Evolutionary conservation across 1,140 invertebrate genomes (phyloP).

Genomic region (Delia radicum): DNA sequence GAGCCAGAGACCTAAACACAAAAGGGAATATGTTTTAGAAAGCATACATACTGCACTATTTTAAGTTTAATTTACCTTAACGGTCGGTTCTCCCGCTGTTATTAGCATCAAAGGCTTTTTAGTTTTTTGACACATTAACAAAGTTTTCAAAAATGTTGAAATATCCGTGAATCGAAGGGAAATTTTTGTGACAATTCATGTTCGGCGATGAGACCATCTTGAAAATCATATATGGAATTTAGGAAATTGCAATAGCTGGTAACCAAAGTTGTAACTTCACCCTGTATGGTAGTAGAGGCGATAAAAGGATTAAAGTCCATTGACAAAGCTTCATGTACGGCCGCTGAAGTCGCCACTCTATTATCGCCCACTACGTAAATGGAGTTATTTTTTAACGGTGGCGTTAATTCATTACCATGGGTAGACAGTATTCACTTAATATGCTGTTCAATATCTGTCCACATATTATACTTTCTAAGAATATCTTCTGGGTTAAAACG

Average conservation of each 20-base stretch:
- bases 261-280: slow-evolving; percentile 63
- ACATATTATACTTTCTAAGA: slow-evolving; percentile 69
- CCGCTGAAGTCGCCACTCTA: slow-evolving; percentile 67
- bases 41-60: too few relatives aligned
- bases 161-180: slow-evolving; percentile 26
- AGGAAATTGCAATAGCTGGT: slow-evolving; percentile 38
- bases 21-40: not conserved
- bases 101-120: slow-evolving; percentile 65
- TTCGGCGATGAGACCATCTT: slow-evolving; percentile 26
- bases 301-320: slow-evolving; percentile 64
- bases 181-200: slow-evolving; percentile 11
- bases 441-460: slow-evolving; percentile 56
- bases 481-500: slow-evolving; percentile 62
- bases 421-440: slow-evolving; percentile 33
- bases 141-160: slow-evolving; percentile 30
- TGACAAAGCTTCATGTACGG: slow-evolving; percentile 57
- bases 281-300: slow-evolving; percentile 69
- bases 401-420: slow-evolving; percentile 29
- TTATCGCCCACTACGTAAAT: slow-evolving; percentile 82
- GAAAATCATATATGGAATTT: slow-evolving; percentile 32
- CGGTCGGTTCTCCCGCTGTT: slow-evolving; percentile 88
- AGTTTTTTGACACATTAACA: slow-evolving; percentile 25
- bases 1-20: slow-evolving; percentile 63
- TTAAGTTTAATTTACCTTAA: slow-evolving; percentile 56
- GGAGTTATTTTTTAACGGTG: slow-evolving; percentile 57